Base-by-base conservation (phyloP, 2,888 invertebrate species). In the Agelastica alni region DNA sequence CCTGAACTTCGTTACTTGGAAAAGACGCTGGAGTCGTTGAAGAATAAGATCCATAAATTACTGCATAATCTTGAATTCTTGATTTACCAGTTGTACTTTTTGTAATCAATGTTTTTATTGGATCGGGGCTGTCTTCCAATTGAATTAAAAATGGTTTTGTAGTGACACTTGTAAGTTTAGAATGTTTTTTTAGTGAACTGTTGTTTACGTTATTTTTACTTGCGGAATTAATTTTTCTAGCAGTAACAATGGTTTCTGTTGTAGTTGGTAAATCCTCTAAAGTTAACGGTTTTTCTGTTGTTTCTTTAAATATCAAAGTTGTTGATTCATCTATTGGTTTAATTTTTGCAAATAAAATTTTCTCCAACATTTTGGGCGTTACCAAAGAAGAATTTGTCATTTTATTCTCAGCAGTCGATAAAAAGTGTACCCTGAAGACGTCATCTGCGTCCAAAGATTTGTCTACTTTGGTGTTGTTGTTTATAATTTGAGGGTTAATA, bases 61-160 rank as follows among this genome's bases (percentile, higher is more conserved):
- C 78, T 75, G 68, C 81, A 76, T 64, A 67, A 57, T 61, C 72
- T 67, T 60, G 75, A 72, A 52, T 75, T 78, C 53, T 61, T 34
- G 51, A 79, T 76, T 17, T 36, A 7, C 70, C 80, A 30, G 45
- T 45, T 37, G 26, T n/a, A 22, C 12, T 22, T 17, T 18, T 18
- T 9, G 43, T 61, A 12, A 17, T 42, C 9, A 9, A 26, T n/a
- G n/a, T 12, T 6, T 7, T 4, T 3, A 7, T 3, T 9, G 6
- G 12, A 13, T 12, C 34, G 7, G 14, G 34, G 7, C 7, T 34
- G 5, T 42, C 20, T 20, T 44, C 32, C 12, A 14, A 43, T 6
- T 30, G 44, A 6, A 45, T 45, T 34, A 37, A 17, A 26, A 46
- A 46, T 28, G 46, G 46, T 16, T 17, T 16, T 7, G 12, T 28